Base-by-base conservation (phyloP, 2,797 vertebrate genomes). In the Sebastes trivittatus region DNA sequence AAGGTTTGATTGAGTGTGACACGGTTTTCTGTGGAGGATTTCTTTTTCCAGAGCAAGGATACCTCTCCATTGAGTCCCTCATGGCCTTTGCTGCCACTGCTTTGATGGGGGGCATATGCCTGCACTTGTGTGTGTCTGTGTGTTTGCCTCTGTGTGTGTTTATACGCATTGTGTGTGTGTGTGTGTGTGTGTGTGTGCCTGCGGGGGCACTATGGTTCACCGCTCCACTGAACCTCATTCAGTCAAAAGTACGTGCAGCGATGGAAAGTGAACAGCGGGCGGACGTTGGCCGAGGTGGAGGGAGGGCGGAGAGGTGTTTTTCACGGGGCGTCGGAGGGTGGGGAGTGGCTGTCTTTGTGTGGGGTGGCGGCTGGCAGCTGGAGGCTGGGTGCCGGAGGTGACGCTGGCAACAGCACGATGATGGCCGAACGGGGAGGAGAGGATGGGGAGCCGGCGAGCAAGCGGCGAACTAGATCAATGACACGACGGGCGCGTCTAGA, bases 391-490 rank as follows among this genome's bases (percentile, higher is more conserved):
- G 38, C 38, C 38, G 58, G 69, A 81, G 81, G 78, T 58, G 85
- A 86, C n/a, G 64, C 66, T 66, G 69, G 87, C 81, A 76, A 80
- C 54, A 16, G 76, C 25, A 78, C 52, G 56, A 75, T 72, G 75
- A 82, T 72, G 86, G 79, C 34, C 11, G 25, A 84, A 82, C 20
- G 25, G 27, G 49, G 76, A 73, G 72, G 80, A 63, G 63, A 75
- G 78, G 69, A 81, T 60, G 65, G 69, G 62, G 72, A 82, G 72
- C 56, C 64, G 4, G 82, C 6, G 29, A 78, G 87, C 82, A 79
- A 87, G 77, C 65, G 3, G 76, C 70, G 73, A 85, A 87, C 72
- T 62, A 92, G 93, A 96, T 96, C 95, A 95, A 94, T 95, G 87
- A 88, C 90, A 75, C 59, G 69, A 36, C 86, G 56, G 81, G 86